Percentiles rank a stretch among this genome's conserved stretches.
These are phyloP conservation scores for Achlya flavicornis DNA, from an alignment of 2,888 invertebrate species.

Conservation along the genomic window DNA sequence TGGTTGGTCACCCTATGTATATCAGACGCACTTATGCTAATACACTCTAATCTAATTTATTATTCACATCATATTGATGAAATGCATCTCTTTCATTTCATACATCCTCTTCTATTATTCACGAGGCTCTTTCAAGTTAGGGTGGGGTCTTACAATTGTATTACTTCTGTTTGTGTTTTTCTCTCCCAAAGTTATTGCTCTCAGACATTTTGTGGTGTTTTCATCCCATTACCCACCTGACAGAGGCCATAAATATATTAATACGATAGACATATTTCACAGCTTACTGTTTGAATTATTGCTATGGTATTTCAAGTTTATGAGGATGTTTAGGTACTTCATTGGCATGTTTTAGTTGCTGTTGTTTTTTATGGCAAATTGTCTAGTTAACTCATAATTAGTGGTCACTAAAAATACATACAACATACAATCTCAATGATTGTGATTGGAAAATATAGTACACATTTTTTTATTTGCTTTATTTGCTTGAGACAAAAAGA, in stretches of 20 bases:
- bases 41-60: slow-evolving; percentile 52
- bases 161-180: slow-evolving; percentile 71
- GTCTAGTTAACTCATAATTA: not conserved
- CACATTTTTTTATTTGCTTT: not conserved
- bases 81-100: slow-evolving; percentile 45
- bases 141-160: slow-evolving; percentile 56
- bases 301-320: slow-evolving; percentile 42
- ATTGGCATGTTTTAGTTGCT: not conserved
- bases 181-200: slow-evolving; percentile 62
- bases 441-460: too few species aligned
- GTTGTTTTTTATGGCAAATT: not conserved
- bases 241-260: slow-evolving; percentile 79
- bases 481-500: not conserved
- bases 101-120: slow-evolving; percentile 49
- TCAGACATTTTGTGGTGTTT: slow-evolving; percentile 73
- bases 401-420: too few species aligned
- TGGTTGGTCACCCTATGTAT: not conserved
- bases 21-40: slow-evolving; percentile 19
- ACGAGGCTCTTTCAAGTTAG: slow-evolving; percentile 45
- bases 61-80: slow-evolving; percentile 48
- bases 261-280: slow-evolving; percentile 67
- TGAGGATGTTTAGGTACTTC: slow-evolving; percentile 16
- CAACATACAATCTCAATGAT: too few species aligned
- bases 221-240: slow-evolving; percentile 81
- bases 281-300: slow-evolving; percentile 52